Conservation (phyloP, 1,140 invertebrate species). For the Drosophila mayri region DNA sequence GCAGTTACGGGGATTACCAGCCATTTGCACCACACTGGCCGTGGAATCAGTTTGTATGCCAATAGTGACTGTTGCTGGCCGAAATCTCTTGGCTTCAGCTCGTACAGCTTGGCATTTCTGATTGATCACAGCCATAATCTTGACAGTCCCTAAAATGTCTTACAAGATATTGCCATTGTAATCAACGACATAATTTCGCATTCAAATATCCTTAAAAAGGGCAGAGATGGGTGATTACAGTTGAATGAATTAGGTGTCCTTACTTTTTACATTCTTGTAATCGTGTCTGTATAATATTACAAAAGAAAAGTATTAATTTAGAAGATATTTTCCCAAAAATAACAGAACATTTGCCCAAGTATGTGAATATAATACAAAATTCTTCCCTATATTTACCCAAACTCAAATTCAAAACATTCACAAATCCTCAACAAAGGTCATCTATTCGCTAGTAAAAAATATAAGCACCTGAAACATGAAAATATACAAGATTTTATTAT, state of each 20-base stretch:
- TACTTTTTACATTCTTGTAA: neutral
- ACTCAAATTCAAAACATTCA: neutral
- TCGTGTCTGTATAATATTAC: neutral
- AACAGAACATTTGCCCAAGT: neutral
- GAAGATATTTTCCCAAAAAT: neutral
- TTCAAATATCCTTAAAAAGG: neutral
- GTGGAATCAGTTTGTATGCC: slow-evolving; percentile 37
- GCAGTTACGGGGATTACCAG: slow-evolving; percentile 47
- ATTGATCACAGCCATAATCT: slow-evolving; percentile 18
- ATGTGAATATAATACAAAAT: neutral
- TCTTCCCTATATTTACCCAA: neutral
- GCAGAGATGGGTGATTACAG: neutral
- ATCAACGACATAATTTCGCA: neutral
- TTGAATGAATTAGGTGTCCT: neutral
- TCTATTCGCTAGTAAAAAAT: slow-evolving; percentile 16
- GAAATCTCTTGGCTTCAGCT: neutral
- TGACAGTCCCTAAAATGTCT: neutral
- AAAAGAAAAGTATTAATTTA: neutral
- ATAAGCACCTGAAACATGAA: neutral
- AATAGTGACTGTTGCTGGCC: neutral
- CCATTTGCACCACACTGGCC: slow-evolving; percentile 24
- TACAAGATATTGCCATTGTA: slow-evolving; percentile 2
- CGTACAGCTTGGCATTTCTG: neutral
- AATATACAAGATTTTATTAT: neutral
- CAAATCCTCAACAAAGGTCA: neutral